phyloP scores from a whole-genome alignment of 2,113 vertebrate species.

The Motacilla tschutschensis region DNA sequence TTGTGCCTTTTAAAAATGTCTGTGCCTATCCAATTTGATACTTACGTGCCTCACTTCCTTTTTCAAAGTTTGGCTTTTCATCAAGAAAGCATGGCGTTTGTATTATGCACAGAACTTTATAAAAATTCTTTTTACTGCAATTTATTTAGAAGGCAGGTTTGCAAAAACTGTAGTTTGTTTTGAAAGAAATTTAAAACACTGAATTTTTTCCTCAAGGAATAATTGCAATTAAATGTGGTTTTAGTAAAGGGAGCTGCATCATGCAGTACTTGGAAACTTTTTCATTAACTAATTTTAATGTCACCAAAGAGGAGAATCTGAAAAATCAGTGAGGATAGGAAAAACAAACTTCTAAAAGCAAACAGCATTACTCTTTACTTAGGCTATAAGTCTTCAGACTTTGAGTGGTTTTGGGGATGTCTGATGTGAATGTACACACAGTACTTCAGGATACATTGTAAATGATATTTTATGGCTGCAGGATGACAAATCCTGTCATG shows the following conservation, averaged over 20 bases:
- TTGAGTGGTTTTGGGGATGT: constrained; percentile 31
- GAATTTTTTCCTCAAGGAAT: constrained; percentile 53
- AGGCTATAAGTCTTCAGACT: constrained; percentile 17
- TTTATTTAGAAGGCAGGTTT: constrained; percentile 57
- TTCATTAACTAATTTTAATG: neutral
- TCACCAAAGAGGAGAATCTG: constrained; percentile 61
- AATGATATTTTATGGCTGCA: constrained; percentile 23
- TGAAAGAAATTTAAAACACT: constrained; percentile 41
- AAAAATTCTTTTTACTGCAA: constrained; percentile 42
- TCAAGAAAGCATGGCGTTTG: constrained; percentile 27
- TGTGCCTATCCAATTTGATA: constrained; percentile 72
- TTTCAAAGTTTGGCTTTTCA: constrained; percentile 41
- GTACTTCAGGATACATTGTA: constrained; percentile 32
- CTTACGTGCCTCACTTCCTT: constrained; percentile 64
- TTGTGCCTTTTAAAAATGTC: constrained; percentile 82
- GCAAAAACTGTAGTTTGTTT: constrained; percentile 39
- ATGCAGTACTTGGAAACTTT: neutral
- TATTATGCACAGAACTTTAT: constrained; percentile 50
- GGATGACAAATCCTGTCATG: neutral
- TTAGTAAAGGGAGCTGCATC: constrained; percentile 50
- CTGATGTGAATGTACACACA: constrained; percentile 48
- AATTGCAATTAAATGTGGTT: constrained; percentile 56
- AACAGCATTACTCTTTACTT: constrained; percentile 35
- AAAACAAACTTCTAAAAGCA: constrained; percentile 28
- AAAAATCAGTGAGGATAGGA: neutral